Evolutionary conservation across 2,113 vertebrate genomes (phyloP).

Genomic region (Sorex araneus): DNA sequence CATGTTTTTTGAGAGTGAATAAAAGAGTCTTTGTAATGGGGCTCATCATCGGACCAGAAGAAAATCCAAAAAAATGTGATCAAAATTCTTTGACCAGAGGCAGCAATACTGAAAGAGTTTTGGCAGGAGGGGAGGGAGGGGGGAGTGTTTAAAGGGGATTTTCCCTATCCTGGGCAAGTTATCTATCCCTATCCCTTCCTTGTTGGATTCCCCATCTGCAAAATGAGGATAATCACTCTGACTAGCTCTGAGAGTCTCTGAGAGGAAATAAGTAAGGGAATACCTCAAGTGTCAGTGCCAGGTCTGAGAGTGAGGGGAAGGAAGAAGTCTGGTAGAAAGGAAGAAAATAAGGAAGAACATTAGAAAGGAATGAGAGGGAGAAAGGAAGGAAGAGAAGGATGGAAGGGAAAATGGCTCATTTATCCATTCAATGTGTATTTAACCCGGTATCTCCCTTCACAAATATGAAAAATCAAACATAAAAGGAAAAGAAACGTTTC

Average conservation of each 20-base stretch:
- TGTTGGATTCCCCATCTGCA: not conserved
- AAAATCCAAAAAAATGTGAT: not conserved
- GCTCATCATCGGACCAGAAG: slow-evolving; percentile 19
- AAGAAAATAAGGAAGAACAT: not conserved
- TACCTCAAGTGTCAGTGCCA: not conserved
- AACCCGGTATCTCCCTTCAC: not conserved
- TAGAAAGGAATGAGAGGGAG: not conserved
- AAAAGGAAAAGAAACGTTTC: not conserved
- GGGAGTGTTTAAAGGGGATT: not conserved
- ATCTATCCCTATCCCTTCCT: too few relatives aligned
- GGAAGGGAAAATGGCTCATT: not conserved
- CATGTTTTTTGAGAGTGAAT: slow-evolving; percentile 13
- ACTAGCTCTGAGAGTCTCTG: not conserved
- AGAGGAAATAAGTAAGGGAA: too few relatives aligned
- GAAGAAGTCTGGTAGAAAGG: not conserved
- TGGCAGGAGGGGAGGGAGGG: too few relatives aligned
- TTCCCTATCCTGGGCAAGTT: not conserved
- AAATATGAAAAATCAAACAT: not conserved
- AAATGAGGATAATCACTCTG: not conserved
- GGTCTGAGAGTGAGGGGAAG: not conserved
- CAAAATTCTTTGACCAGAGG: not conserved
- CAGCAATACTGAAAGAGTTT: not conserved
- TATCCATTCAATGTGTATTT: slow-evolving; percentile 49
- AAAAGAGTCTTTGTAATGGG: slow-evolving; percentile 38
- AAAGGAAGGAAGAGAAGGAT: not conserved